Evolutionary conservation across 2,113 vertebrate species (phyloP).

Genomic region (Pangasianodon gigas): DNA sequence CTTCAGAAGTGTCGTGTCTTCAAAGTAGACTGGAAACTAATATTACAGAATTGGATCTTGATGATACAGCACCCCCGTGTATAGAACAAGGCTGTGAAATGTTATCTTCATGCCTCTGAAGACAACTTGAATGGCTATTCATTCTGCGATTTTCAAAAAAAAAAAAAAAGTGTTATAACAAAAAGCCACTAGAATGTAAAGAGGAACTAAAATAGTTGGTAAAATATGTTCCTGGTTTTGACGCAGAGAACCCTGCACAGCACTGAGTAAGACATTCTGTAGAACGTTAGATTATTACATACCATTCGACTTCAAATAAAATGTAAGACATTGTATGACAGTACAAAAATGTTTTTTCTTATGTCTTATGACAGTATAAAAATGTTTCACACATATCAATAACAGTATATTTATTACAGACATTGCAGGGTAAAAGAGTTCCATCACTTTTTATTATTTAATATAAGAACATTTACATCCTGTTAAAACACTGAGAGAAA

Average conservation of each 20-base stretch:
- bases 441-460: slow-evolving; percentile 55
- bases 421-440: slow-evolving; percentile 30
- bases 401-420: slow-evolving; percentile 51
- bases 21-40: neutral
- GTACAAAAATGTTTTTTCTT: too few relatives aligned
- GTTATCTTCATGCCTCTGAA: neutral
- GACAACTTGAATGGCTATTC: slow-evolving; percentile 1
- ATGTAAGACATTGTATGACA: too few relatives aligned
- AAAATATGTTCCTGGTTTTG: neutral
- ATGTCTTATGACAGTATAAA: neutral
- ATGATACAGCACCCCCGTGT: neutral
- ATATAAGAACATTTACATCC: slow-evolving; percentile 63
- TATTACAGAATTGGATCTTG: neutral
- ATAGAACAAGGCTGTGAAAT: slow-evolving; percentile 4
- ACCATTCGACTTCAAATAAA: neutral
- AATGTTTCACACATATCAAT: slow-evolving; percentile 21
- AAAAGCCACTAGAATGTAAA: neutral
- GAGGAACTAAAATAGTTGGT: neutral
- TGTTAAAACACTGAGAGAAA: slow-evolving; percentile 60
- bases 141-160: neutral
- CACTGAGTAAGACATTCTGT: neutral
- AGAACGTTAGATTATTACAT: neutral
- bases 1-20: neutral
- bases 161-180: neutral
- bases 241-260: neutral